These are phyloP conservation scores for Drosophila mimetica DNA, from an alignment of 2,888 invertebrate genomes.

Conservation along the genomic window DNA sequence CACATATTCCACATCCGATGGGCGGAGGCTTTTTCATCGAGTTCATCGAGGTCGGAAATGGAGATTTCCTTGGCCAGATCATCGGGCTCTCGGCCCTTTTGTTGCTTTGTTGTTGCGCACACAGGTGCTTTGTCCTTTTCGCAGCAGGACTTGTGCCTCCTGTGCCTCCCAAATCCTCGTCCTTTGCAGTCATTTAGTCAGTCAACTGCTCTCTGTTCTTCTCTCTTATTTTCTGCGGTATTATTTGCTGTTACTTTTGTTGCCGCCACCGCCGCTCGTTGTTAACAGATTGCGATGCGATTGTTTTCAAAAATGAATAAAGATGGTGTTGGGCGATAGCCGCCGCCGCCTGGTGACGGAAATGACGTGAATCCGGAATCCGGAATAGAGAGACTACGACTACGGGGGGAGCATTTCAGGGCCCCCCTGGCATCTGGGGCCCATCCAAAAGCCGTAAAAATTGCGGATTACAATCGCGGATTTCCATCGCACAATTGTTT, in stretches of 20 bases:
- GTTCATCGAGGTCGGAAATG: slow-evolving; percentile 2
- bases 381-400: not conserved
- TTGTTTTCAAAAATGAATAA: slow-evolving; percentile 65
- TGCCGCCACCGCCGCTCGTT: slow-evolving; percentile 53
- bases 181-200: slow-evolving; percentile 62
- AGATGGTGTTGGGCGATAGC: slow-evolving; percentile 73
- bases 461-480: slow-evolving; percentile 83
- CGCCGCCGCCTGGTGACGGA: slow-evolving; percentile 56
- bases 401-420: too few relatives aligned
- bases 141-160: not conserved
- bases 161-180: slow-evolving; percentile 2
- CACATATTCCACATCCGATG: not conserved
- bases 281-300: slow-evolving; percentile 61
- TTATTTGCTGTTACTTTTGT: slow-evolving; percentile 48
- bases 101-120: slow-evolving; percentile 1
- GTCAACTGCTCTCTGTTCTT: slow-evolving; percentile 52
- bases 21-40: not conserved
- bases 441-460: slow-evolving; percentile 81
- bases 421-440: slow-evolving; percentile 12
- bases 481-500: slow-evolving; percentile 81
- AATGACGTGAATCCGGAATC: slow-evolving; percentile 51
- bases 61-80: slow-evolving; percentile 7
- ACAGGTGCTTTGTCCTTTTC: slow-evolving; percentile 3
- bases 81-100: not conserved
- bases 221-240: slow-evolving; percentile 35